Conservation (phyloP, 2,113 vertebrate species). For the Falco punctatus region DNA sequence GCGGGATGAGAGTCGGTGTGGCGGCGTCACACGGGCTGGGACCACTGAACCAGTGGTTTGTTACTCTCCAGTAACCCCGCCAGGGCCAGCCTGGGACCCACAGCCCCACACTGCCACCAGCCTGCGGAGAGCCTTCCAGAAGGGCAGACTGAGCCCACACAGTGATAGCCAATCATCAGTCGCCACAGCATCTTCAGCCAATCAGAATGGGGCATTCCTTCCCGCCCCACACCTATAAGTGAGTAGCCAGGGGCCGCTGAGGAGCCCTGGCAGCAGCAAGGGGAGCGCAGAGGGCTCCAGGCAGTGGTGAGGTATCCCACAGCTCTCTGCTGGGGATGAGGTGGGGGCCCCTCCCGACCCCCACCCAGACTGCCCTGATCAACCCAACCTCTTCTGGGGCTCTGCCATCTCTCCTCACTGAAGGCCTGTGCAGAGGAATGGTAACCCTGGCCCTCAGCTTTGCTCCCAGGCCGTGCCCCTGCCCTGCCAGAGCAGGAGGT, state of each 20-base stretch:
- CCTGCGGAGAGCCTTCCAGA: neutral
- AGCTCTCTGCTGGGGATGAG: fast-evolving
- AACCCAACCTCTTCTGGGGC: neutral
- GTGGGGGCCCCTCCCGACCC: too few relatives aligned
- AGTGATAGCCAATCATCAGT: neutral
- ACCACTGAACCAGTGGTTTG: fast-evolving
- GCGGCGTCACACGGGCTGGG: fast-evolving
- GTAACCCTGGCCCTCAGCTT: neutral
- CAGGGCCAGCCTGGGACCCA: fast-evolving
- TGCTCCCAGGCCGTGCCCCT: neutral
- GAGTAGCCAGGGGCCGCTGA: neutral
- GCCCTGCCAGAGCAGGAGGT: neutral
- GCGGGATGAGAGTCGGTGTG: fast-evolving
- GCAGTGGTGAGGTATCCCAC: fast-evolving
- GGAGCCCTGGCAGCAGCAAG: fast-evolving
- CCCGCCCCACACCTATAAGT: neutral
- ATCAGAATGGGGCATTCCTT: neutral
- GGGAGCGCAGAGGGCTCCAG: fast-evolving
- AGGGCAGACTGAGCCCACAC: too few relatives aligned
- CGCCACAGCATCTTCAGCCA: fast-evolving
- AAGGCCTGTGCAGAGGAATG: neutral
- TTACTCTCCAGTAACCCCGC: neutral
- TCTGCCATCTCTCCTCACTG: neutral
- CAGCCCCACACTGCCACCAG: neutral
- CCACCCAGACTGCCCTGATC: fast-evolving